Percentiles rank a stretch among this genome's conserved stretches.
Evolutionary conservation across 2,797 vertebrate species (phyloP).

Genomic region (Sphenodon punctatus): DNA sequence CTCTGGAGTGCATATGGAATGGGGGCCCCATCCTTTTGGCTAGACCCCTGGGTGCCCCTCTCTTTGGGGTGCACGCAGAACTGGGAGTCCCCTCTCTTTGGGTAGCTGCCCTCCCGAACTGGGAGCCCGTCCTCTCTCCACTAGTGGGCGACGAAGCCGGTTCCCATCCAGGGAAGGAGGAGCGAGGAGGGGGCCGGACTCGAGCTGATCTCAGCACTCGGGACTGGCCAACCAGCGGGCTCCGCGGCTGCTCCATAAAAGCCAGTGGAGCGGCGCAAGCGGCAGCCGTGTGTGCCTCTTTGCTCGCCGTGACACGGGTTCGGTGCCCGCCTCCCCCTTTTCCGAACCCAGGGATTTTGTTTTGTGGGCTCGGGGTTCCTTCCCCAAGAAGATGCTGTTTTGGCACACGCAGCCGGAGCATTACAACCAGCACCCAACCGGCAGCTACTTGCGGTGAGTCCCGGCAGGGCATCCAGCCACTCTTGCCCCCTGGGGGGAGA

Average conservation of each 20-base stretch:
- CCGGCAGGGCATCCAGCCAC: too few relatives aligned
- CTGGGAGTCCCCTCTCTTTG: neutral
- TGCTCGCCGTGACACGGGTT: neutral
- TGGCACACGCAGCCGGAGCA: slow-evolving; percentile 92
- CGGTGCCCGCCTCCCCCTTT: neutral
- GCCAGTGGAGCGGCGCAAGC: neutral
- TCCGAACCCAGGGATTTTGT: neutral
- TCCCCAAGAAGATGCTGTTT: slow-evolving; percentile 83
- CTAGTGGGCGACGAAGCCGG: too few relatives aligned
- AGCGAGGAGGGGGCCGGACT: neutral
- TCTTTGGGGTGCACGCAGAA: neutral
- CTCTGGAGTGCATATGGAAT: neutral
- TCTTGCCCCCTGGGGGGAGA: neutral
- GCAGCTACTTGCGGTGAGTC: slow-evolving; percentile 90
- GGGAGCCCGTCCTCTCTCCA: neutral
- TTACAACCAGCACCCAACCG: slow-evolving; percentile 84
- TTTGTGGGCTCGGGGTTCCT: neutral
- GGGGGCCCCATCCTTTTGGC: neutral
- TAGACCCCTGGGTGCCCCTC: neutral
- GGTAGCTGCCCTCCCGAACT: neutral
- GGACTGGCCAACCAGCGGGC: slow-evolving; percentile 25
- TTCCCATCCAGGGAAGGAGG: neutral
- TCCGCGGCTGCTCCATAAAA: slow-evolving; percentile 54
- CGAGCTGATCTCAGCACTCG: neutral
- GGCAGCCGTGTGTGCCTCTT: neutral